Base-by-base conservation (phyloP, 2,113 vertebrate genomes). In the Romanogobio albipinnatus region DNA sequence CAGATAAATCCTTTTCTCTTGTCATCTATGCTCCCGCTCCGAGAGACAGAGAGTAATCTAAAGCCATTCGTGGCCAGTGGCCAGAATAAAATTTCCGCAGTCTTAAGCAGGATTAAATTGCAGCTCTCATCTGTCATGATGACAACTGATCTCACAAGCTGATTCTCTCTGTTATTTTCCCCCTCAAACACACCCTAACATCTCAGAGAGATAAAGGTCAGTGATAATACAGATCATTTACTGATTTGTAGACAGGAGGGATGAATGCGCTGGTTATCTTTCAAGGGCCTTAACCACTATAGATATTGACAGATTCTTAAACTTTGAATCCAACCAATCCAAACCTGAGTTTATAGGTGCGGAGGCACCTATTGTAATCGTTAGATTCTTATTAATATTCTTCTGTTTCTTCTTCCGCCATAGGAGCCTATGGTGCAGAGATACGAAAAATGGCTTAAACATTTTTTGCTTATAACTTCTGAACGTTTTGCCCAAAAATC, bases 101-200 rank as follows among this genome's bases (percentile, higher is more conserved):
- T 86, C 86, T 88, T 91, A 88, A 89, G 83, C 53, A 86, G 86
- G 90, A 91, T 91, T 91, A 88, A 82, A 88, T 56, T 76, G 56
- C 77, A 81, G 82, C 85, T 82, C 62, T 79, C 85, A 84, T 89
- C 87, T 83, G 66, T 62, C 82, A 86, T 86, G 59, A 85, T 29
- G n/a, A 76, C 79, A 85, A 68, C 68, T 17, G 49, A 81, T 80
- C 73, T 83, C 82, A 47, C 45, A 79, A 66, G 61, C 29, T 68
- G 5, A 74, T 76, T 74, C 87, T 66, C 29, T 78, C 78, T 75
- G 68, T 58, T 82, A 26, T 45, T 62, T 62, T 77, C 29, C 58
- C 58, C 51, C 7, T 47, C 78, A 51, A 59, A 19, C 76, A 59
- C 53, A 39, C 22, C 17, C 29, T 14, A 56, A 56, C 11, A 56